A percentile compares a stretch with the other conserved stretches of the same genome.
Conservation (phyloP, 2,888 invertebrate species). For the Orgyia antiqua region DNA sequence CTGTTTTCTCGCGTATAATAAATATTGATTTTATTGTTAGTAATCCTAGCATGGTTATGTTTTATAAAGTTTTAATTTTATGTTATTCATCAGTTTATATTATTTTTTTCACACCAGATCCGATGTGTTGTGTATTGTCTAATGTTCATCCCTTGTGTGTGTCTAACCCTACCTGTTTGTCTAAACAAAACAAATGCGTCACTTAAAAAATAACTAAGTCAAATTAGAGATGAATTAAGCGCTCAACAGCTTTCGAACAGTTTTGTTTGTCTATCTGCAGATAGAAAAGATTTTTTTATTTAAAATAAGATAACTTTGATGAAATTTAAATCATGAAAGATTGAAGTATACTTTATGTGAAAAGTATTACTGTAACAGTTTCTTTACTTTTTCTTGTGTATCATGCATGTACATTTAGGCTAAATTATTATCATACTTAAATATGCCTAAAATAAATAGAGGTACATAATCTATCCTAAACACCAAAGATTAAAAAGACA, state of each 20-base stretch:
- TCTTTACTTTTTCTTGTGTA: too few species aligned
- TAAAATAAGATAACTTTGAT: constrained; percentile 38
- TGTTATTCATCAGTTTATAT: constrained; percentile 39
- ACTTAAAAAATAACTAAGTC: constrained; percentile 43
- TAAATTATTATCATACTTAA: too few species aligned
- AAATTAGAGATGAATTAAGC: constrained; percentile 53
- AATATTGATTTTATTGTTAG: constrained; percentile 63
- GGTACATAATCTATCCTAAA: too few species aligned
- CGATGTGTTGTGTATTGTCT: constrained; percentile 91
- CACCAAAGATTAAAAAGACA: constrained; percentile 65
- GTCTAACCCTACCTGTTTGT: constrained; percentile 84
- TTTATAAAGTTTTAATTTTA: constrained; percentile 49
- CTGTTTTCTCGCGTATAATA: constrained; percentile 66
- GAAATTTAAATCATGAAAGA: constrained; percentile 65
- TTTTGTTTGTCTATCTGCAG: constrained; percentile 70
- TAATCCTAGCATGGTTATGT: constrained; percentile 71
- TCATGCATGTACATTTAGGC: too few species aligned
- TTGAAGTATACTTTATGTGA: too few species aligned
- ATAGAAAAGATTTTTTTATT: constrained; percentile 37
- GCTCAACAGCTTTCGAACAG: constrained; percentile 69
- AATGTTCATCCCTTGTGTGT: constrained; percentile 94
- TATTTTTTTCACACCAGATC: constrained; percentile 72
- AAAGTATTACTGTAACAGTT: too few species aligned
- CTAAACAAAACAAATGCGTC: constrained; percentile 68
- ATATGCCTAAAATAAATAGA: too few species aligned